Evolutionary conservation across 2,113 vertebrate species (phyloP), one percentile per base, ranked within the genome.

Genomic region (Orientallactaga bullata): DNA sequence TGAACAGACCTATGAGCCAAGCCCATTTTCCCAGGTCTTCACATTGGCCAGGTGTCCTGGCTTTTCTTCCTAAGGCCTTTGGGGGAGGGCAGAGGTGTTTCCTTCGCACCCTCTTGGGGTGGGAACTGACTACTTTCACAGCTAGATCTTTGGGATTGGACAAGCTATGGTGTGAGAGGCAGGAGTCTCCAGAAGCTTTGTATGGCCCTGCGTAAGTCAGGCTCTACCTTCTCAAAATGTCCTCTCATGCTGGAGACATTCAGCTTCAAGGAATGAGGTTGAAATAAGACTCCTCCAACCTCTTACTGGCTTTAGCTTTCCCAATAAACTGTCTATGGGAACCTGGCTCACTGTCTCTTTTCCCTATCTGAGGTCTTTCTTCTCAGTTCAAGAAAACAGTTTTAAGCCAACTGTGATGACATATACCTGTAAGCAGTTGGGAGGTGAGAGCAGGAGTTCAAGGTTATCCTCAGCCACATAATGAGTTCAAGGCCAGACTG

Each of bases 261-360:
- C 47, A 71, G 68, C 63, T 92, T 88, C 83, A 82, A 82, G 58
- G 51, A 74, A 24, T 7, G 42, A n/a, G 74, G 47, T 30, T 88
- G 74, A 93, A 74, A 18, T 68, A 79, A 93, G 85, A 90, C 88
- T 95, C 35, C 84, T 73, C 60, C 17, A 79, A 95, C 94, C 79
- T 94, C 30, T 87, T 35, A 68, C 69, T 86, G 88, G 92, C 88
- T 89, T 83, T 85, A 90, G 80, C 90, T 82, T 65, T 95, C 63
- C 96, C 92, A 97, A 97, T 97, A 98, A 97, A 98, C 63, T 94
- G 80, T 84, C 42, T 91, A 72, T 92, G 82, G 88, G 94, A 94
- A 95, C 60, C 85, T 84, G 83, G 60, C 63, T 93, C n/a, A 30
- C 60, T 68, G 63, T 17, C n/a, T 85, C 58, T 88, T 55, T 73